phyloP scores from a whole-genome alignment of 2,113 vertebrate genomes.

The Lepus americanus region DNA sequence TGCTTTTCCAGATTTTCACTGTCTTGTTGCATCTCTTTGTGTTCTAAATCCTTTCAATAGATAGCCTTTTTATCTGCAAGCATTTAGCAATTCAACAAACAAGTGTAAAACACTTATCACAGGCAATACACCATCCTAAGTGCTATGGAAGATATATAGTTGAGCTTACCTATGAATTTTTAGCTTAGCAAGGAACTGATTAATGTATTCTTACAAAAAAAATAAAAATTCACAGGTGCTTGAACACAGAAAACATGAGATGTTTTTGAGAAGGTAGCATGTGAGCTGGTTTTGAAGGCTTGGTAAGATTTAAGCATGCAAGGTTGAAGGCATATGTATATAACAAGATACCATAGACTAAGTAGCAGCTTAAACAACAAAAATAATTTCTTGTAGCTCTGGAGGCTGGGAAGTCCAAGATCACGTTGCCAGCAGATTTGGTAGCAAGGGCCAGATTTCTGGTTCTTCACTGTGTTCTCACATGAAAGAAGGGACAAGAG shows the following conservation, averaged over 20 bases:
- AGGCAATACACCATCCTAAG: neutral
- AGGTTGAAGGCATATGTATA: neutral
- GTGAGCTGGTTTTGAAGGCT: constrained; percentile 15
- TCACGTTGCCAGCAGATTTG: neutral
- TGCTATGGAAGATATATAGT: neutral
- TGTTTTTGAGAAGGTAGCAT: neutral
- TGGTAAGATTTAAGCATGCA: neutral
- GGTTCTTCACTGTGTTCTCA: neutral
- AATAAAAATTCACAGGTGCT: neutral
- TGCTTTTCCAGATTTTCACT: neutral
- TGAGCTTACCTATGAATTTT: neutral
- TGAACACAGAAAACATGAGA: neutral
- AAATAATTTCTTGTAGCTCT: neutral
- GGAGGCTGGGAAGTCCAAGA: neutral
- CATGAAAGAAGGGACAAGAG: neutral
- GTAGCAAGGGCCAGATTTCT: neutral
- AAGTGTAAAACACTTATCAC: neutral
- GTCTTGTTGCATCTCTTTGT: neutral
- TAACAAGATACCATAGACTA: neutral
- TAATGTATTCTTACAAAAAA: constrained; percentile 5
- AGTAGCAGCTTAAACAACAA: neutral
- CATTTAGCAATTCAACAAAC: neutral
- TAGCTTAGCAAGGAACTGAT: neutral
- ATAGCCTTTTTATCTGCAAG: constrained; percentile 46
- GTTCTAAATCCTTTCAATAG: neutral